phyloP scores from a whole-genome alignment of 2,113 vertebrate species.

The human region GRCh38 chr1:212587001-212587500 shows the following conservation, averaged over 20 bases:
- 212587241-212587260: not conserved
- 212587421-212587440: conserved; percentile 53
- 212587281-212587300: not conserved
- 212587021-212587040: not conserved
- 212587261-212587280: not conserved
- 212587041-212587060: not conserved
- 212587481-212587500: not conserved
- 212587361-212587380: conserved; percentile 18
- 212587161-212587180: not conserved
- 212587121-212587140: not conserved
- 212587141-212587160: not conserved
- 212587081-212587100: not conserved
- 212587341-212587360: not conserved
- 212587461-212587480: not conserved
- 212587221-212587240: not conserved
- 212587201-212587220: not conserved
- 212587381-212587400: conserved; percentile 33
- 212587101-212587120: not conserved
- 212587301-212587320: not conserved
- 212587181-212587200: not conserved
- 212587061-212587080: not conserved
- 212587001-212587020: not conserved
- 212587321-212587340: not conserved
- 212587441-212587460: not conserved
- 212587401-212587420: not conserved